These are phyloP conservation scores for Scylla paramamosain DNA, from an alignment of 1,140 invertebrate species.

Conservation along the genomic window DNA sequence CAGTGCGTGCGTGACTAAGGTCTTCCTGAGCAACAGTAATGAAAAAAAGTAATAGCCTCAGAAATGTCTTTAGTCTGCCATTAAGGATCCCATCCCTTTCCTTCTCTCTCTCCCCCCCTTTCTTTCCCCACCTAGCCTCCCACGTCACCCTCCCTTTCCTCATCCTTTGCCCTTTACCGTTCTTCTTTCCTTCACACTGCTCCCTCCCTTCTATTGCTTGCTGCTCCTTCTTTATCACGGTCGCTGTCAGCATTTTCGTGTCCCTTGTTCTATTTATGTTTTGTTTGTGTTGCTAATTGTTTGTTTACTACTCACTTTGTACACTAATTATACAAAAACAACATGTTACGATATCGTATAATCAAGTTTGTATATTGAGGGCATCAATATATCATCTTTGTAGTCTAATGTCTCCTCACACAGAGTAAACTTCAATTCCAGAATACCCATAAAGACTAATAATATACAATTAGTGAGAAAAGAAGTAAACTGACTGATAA, in stretches of 20 bases:
- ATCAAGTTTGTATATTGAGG: too few species aligned
- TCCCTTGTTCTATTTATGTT: neutral
- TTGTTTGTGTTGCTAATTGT: too few species aligned
- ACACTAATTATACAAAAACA: neutral
- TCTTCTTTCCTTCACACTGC: neutral
- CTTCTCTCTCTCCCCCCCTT: neutral
- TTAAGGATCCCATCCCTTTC: neutral
- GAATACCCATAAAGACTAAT: neutral
- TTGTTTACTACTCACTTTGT: neutral
- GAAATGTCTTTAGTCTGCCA: neutral
- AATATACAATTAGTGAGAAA: neutral
- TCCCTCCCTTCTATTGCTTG: neutral
- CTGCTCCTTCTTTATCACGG: neutral
- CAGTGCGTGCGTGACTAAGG: neutral
- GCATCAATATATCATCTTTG: too few species aligned
- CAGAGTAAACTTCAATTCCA: too few species aligned
- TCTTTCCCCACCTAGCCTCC: neutral
- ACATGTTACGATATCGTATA: neutral
- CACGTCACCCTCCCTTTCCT: neutral
- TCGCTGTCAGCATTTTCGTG: neutral
- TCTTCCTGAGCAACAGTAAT: constrained; percentile 1
- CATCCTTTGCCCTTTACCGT: neutral
- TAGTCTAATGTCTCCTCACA: too few species aligned
- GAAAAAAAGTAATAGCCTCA: neutral
- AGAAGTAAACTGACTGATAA: neutral